Evolutionary conservation across 2,888 invertebrate species (phyloP).

Genomic region (Drosophila quinaria): DNA sequence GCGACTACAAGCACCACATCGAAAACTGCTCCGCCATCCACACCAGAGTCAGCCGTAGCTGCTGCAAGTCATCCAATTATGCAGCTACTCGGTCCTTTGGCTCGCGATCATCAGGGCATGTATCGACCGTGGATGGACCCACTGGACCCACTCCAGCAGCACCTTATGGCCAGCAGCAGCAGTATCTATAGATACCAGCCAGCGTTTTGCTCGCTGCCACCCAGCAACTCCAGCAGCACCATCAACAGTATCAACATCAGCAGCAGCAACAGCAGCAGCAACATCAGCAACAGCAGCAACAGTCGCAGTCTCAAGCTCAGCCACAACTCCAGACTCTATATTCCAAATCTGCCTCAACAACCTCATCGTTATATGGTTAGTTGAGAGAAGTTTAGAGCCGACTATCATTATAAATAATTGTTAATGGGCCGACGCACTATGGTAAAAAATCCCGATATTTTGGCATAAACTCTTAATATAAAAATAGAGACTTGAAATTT

Average conservation of each 20-base stretch:
- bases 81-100: conserved; percentile 74
- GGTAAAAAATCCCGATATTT: too few species aligned
- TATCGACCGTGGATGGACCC: conserved; percentile 63
- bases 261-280: conserved; percentile 71
- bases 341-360: conserved; percentile 40
- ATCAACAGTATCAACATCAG: conserved; percentile 55
- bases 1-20: conserved; percentile 33
- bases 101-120: conserved; percentile 75
- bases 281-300: conserved; percentile 8
- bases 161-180: conserved; percentile 41
- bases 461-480: too few species aligned
- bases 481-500: too few species aligned
- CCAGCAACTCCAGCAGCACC: conserved; percentile 68
- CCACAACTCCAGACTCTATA: conserved; percentile 38
- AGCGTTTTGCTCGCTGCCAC: conserved; percentile 70
- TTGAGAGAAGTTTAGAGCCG: background rate
- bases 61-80: conserved; percentile 48
- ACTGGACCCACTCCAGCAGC: conserved; percentile 44
- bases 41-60: conserved; percentile 22
- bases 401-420: background rate
- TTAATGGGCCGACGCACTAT: background rate
- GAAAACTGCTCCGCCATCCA: conserved; percentile 33
- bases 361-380: conserved; percentile 57
- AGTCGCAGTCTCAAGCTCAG: background rate
- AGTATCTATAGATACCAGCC: conserved; percentile 75